phyloP scores from a whole-genome alignment of 2,113 vertebrate genomes.

The Sterrhoptilus dennistouni region DNA sequence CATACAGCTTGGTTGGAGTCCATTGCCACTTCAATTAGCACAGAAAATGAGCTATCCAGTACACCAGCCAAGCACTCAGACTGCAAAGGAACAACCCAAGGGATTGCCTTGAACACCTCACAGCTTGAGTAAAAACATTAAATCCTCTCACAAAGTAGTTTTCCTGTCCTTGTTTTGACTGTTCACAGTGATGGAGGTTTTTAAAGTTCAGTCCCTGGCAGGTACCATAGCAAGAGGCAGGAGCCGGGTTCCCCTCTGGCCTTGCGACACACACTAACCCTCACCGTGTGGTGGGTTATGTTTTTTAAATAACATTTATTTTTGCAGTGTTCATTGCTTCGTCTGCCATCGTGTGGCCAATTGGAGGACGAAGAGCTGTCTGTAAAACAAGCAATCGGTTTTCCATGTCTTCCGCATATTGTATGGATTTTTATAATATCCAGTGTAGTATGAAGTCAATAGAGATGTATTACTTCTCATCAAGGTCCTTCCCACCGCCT shows the following conservation, averaged over 20 bases:
- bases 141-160: neutral
- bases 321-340: neutral
- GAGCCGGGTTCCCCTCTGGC: neutral
- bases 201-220: neutral
- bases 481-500: neutral
- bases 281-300: fast-evolving
- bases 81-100: neutral
- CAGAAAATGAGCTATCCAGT: neutral
- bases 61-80: neutral
- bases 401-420: fast-evolving
- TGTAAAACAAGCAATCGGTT: fast-evolving
- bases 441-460: fast-evolving
- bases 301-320: neutral
- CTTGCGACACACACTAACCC: fast-evolving
- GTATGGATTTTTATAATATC: fast-evolving
- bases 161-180: neutral
- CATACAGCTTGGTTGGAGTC: fast-evolving
- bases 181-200: fast-evolving
- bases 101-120: neutral
- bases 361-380: neutral
- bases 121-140: neutral
- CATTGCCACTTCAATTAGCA: neutral
- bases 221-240: neutral
- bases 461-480: neutral
- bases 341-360: slow-evolving; percentile 43